phyloP scores from a whole-genome alignment of 2,888 invertebrate genomes.

The Diogma glabrata region DNA sequence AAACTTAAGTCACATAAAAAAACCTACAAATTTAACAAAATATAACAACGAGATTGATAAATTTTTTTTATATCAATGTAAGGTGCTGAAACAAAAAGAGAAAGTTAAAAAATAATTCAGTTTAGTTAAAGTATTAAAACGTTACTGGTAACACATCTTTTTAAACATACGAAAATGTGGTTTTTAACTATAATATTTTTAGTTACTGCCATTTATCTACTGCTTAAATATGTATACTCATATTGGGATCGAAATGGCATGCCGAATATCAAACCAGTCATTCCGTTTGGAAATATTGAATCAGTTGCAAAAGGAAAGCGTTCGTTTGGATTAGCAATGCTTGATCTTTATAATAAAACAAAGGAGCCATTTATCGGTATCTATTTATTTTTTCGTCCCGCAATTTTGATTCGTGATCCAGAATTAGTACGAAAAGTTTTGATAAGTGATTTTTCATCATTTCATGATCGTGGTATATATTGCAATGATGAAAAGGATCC shows the following conservation, averaged over 20 bases:
- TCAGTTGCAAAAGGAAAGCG: conserved; percentile 42
- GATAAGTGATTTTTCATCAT: conserved; percentile 49
- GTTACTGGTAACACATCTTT: too few relatives aligned
- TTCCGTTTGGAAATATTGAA: conserved; percentile 51
- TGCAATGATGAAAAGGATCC: conserved; percentile 48
- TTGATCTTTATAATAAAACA: conserved; percentile 41
- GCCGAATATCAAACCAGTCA: conserved; percentile 41
- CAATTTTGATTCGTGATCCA: conserved; percentile 48
- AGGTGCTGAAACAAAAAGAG: too few relatives aligned
- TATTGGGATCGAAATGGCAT: conserved; percentile 49
- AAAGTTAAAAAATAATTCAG: too few relatives aligned
- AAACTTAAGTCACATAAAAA: too few relatives aligned
- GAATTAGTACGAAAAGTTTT: conserved; percentile 47
- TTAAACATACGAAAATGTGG: background rate
- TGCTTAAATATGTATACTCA: conserved; percentile 22
- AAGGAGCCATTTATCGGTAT: conserved; percentile 39
- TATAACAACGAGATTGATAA: too few relatives aligned
- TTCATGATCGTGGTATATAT: conserved; percentile 52
- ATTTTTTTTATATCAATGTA: too few relatives aligned
- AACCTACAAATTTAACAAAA: too few relatives aligned
- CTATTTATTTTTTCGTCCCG: conserved; percentile 49
- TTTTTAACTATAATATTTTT: background rate
- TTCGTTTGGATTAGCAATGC: conserved; percentile 49
- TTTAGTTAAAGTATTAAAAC: too few relatives aligned
- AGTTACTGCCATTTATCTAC: conserved; percentile 3